phyloP scores from a whole-genome alignment of 2,797 vertebrate species.

The Tenualosa thibaudeaui region DNA sequence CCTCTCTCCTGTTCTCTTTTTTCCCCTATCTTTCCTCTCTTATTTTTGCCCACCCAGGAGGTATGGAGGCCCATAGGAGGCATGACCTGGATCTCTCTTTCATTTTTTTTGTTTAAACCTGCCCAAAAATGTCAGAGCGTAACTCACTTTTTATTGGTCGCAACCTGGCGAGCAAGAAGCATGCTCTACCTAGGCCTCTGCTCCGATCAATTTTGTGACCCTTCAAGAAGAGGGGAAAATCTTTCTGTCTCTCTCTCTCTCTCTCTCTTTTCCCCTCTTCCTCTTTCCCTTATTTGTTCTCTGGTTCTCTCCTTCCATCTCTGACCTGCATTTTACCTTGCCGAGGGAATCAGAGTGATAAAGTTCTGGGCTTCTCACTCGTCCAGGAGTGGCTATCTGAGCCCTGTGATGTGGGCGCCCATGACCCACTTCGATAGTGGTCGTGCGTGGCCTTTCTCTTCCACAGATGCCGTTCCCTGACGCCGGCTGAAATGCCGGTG shows the following conservation, averaged over 20 bases:
- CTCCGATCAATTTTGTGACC: neutral
- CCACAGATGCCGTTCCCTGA: neutral
- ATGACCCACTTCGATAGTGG: slow-evolving; percentile 5
- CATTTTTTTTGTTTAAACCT: slow-evolving; percentile 26
- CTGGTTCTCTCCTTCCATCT: neutral
- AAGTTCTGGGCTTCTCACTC: neutral
- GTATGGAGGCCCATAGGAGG: neutral
- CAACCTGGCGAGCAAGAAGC: slow-evolving; percentile 13
- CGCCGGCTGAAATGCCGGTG: slow-evolving; percentile 30
- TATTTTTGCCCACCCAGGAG: slow-evolving; percentile 31
- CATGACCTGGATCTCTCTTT: slow-evolving; percentile 11
- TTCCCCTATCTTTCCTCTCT: slow-evolving; percentile 12
- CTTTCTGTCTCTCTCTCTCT: neutral
- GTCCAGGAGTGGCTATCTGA: neutral
- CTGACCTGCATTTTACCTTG: neutral
- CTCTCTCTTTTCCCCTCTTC: neutral
- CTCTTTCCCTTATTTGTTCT: neutral
- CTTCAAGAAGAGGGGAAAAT: slow-evolving; percentile 14
- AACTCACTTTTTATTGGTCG: slow-evolving; percentile 29
- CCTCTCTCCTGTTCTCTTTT: neutral
- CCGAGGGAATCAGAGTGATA: neutral
- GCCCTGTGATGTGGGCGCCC: slow-evolving; percentile 13
- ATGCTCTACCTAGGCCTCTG: slow-evolving; percentile 15
- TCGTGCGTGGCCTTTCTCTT: slow-evolving; percentile 24
- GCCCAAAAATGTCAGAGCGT: slow-evolving; percentile 17